Evolutionary conservation across 2,797 vertebrate genomes (phyloP).

Genomic region (Poecilia velifera): DNA sequence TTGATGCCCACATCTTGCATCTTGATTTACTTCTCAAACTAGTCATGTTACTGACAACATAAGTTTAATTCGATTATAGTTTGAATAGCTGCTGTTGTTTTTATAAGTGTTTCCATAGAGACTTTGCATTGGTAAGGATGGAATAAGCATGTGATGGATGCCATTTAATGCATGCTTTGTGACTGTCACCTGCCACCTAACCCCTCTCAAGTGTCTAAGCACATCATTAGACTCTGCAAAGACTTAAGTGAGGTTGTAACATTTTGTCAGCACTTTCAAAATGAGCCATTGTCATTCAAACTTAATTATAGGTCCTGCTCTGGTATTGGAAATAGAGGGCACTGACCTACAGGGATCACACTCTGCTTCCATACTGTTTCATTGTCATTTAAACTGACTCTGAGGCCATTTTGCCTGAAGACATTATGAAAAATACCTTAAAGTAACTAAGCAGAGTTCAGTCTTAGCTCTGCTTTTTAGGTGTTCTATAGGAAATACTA

Average conservation of each 20-base stretch:
- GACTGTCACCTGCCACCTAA: constrained; percentile 33
- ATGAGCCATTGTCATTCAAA: constrained; percentile 71
- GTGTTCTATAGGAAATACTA: constrained; percentile 26
- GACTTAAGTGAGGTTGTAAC: constrained; percentile 44
- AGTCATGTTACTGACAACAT: too few species aligned
- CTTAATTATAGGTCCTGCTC: constrained; percentile 71
- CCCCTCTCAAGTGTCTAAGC: constrained; percentile 28
- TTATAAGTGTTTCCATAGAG: too few species aligned
- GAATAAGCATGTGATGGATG: neutral
- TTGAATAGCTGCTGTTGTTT: neutral
- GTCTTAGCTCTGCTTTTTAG: constrained; percentile 41
- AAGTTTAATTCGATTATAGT: too few species aligned
- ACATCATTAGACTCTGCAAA: constrained; percentile 33
- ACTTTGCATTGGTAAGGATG: neutral
- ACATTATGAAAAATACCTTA: constrained; percentile 38
- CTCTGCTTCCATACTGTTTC: constrained; percentile 58
- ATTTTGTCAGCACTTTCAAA: constrained; percentile 64
- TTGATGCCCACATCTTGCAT: neutral
- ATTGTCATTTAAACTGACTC: constrained; percentile 71
- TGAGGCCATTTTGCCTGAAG: constrained; percentile 69
- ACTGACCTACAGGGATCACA: constrained; percentile 64
- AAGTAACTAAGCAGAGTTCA: constrained; percentile 71
- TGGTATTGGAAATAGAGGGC: constrained; percentile 48
- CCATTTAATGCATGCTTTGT: constrained; percentile 22
- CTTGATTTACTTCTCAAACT: neutral